Base-by-base conservation (phyloP, 2,797 vertebrate genomes). In the Diglossa cyanea region DNA sequence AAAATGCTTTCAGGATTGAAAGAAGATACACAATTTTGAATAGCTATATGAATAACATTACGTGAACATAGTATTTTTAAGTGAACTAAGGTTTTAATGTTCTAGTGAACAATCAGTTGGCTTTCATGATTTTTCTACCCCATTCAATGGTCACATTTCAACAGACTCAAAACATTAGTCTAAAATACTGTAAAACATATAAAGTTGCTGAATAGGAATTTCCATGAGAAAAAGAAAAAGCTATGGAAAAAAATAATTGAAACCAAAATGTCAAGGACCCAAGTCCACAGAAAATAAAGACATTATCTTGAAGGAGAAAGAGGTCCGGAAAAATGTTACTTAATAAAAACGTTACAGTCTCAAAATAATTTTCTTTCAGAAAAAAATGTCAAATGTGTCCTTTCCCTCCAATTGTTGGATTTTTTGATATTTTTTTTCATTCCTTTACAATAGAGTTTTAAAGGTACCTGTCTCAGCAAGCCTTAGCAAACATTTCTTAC, bases 401-500 rank as follows among this genome's bases (percentile, higher is more conserved):
- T 68, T 79, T 74, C 24, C 50, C 12, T 10, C 25, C 3, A 4
- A 67, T 0, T 45, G 8, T 7, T 66, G 9, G 33, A 39, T 17
- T 37, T 7, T 50, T 40, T 17, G 2, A 10, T 11, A 9, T 10
- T 20, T 26, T 48, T 50, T 61, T 30, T 25, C 5, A 57, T 14
- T 80, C 28, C 25, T 83, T 58, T 54, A 33, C 24, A 77, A 47
- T 2, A 58, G 2, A 51, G 7, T 44, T 91, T 82, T 84, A 72
- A 88, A 85, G 35, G 12, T 20, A 63, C 19, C 39, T 67, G 24
- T 76, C 76, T 84, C 44, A 76, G 33, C 65, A 77, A 85, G 15
- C 18, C 40, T 74, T 70, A 33, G 63, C 15, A 75, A 70, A 37
- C 8, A n/a, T 33, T 51, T 91, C 98, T 98, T 94, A 99, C 99